phyloP scores from a whole-genome alignment of 2,113 vertebrate genomes.

The Tauraco erythrolophus region DNA sequence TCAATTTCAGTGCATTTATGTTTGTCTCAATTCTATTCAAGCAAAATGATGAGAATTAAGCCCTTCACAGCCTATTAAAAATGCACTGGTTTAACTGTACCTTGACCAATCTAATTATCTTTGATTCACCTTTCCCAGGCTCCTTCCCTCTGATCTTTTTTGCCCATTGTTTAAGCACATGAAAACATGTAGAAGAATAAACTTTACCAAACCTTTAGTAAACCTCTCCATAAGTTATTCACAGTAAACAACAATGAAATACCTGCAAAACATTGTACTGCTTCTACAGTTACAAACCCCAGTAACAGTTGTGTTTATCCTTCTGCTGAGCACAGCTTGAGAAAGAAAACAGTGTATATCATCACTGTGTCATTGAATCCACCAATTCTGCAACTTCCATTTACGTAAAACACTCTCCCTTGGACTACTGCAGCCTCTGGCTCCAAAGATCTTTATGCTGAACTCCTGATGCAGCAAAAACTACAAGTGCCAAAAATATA shows the following conservation, averaged over 20 bases:
- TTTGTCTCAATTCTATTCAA: neutral
- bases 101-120: neutral
- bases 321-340: neutral
- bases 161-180: neutral
- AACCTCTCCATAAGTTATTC: neutral
- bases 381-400: neutral
- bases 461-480: neutral
- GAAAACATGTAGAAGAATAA: neutral
- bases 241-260: neutral
- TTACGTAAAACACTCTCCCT: neutral
- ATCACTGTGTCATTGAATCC: neutral
- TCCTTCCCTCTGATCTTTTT: neutral
- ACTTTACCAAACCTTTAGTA: neutral
- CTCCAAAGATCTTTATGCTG: neutral
- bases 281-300: neutral
- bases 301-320: neutral
- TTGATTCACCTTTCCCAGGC: neutral
- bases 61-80: neutral
- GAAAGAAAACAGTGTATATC: neutral
- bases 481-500: neutral
- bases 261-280: neutral
- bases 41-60: neutral
- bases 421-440: neutral
- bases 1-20: neutral
- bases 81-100: neutral